Base-by-base conservation (phyloP, 2,888 invertebrate genomes). In the Calameuta idolon region DNA sequence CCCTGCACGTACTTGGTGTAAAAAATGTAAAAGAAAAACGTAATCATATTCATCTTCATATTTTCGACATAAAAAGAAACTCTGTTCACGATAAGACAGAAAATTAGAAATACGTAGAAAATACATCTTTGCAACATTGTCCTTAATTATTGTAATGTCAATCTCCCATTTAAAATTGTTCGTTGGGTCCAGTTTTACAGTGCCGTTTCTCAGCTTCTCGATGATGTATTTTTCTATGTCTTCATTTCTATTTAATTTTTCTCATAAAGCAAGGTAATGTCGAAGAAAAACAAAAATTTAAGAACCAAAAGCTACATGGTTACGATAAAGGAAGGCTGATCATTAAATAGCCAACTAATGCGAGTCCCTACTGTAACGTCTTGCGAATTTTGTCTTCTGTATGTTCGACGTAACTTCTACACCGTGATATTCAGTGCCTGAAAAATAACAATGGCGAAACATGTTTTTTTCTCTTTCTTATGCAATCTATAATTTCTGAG, bases 371-470 rank as follows among this genome's bases (percentile, higher is more conserved):
- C 55, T 55, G 55, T 55, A 55, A 55, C 55, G 23, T 78, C 79
- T 73, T 85, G 85, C 81, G 84, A 79, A 79, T 85, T 83, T 78
- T 82, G 83, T 84, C 77, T 78, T 81, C 77, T 83, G 84, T 80
- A 83, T 75, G 77, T 76, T 84, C 79, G 86, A 69, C 73, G 82
- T 80, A 80, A 83, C 84, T 75, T 80, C 76, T 83, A 84, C 77
- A 77, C 74, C 82, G 81, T 75, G 84, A 80, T 84, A 82, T 81
- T 82, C 79, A 81, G 83, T 81, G 79, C 86, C 86, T 86, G 86
- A 84, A 86, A 86, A 81, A 80, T 73, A 88, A 78, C 55, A 78
- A 88, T 85, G 82, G 77, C 82, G 81, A 86, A 55, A 86, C 80
- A 79, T 83, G 84, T 84, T 83, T 87, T 87, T 15, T 23, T 23